Evolutionary conservation across 2,113 vertebrate genomes (phyloP), one percentile per base, ranked within the genome.

Genomic region (Heterochromis multidens): DNA sequence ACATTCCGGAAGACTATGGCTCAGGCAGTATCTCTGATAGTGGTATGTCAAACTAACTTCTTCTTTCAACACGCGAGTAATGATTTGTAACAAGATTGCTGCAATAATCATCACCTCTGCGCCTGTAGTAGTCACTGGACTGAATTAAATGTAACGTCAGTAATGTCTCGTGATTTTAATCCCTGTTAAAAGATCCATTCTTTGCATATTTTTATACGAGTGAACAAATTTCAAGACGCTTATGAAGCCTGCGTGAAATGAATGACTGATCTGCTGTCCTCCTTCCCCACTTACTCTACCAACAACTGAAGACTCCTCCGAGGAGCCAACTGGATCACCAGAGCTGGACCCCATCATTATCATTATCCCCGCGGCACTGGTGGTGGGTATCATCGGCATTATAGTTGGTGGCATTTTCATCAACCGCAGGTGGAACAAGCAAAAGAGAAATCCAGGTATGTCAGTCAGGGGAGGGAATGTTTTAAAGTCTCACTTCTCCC

Each of bases 291-390:
- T 52, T 52, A 2, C 17, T 37, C 25, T n/a, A 72, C 4, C 17
- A 72, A 13, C 7, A 52, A 11, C 29, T 72, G 6, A 12, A 12
- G 11, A 3, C 43, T 1, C 1, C 40, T 5, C 13, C 14, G 29
- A 5, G 0, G 2, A 21, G 12, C 3, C 2, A 21, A 2, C 67
- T 31, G 25, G 43, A 67, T 17, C 37, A 25, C 0, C 37, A 67
- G n/a, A 11, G 25, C 54, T 56, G 35, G 59, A 9, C 60, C 4
- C n/a, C 56, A 79, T 89, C 46, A 60, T 92, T 76, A 88, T 94
- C 63, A 23, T 93, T n/a, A 81, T 94, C 59, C 84, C 92, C 0
- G 91, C 91, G 54, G 89, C 72, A 11, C 79, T 95, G 83, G 92
- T 79, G 49, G 72, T 92, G 4, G 0, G 93, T 1, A 79, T 95